A percentile compares a stretch with the other conserved stretches of the same genome.
These are phyloP conservation scores for Papilio gigon DNA, from an alignment of 2,888 invertebrate species.

Conservation along the genomic window DNA sequence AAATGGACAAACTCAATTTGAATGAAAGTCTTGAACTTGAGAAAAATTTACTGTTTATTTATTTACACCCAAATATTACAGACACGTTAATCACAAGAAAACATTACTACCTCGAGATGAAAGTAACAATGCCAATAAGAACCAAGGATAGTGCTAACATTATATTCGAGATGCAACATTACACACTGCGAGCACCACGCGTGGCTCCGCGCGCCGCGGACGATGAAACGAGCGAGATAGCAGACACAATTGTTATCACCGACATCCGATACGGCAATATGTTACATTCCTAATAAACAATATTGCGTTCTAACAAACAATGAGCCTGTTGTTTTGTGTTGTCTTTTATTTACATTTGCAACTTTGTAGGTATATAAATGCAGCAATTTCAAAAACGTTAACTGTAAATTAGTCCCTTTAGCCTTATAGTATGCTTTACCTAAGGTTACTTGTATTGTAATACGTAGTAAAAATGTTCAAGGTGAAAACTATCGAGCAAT, in stretches of 20 bases:
- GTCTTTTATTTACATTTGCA: not conserved
- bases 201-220: not conserved
- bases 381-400: no score
- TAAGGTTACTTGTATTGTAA: not conserved
- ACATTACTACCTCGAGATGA: not conserved
- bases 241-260: slow-evolving; percentile 26
- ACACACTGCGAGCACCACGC: slow-evolving; percentile 7
- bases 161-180: not conserved
- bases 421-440: not conserved
- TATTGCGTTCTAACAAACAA: not conserved
- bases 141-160: not conserved
- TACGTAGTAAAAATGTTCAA: not conserved
- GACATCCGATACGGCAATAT: slow-evolving; percentile 38
- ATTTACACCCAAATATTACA: no score
- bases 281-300: slow-evolving; percentile 16
- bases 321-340: not conserved
- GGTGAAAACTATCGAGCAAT: not conserved
- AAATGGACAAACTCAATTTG: no score
- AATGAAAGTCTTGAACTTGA: no score
- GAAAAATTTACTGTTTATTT: no score
- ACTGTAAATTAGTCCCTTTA: not conserved
- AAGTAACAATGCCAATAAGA: no score
- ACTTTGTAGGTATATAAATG: not conserved
- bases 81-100: no score
- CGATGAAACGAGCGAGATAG: slow-evolving; percentile 33